Evolutionary conservation across 2,888 invertebrate genomes (phyloP).

Genomic region (Acrobasis consociella): DNA sequence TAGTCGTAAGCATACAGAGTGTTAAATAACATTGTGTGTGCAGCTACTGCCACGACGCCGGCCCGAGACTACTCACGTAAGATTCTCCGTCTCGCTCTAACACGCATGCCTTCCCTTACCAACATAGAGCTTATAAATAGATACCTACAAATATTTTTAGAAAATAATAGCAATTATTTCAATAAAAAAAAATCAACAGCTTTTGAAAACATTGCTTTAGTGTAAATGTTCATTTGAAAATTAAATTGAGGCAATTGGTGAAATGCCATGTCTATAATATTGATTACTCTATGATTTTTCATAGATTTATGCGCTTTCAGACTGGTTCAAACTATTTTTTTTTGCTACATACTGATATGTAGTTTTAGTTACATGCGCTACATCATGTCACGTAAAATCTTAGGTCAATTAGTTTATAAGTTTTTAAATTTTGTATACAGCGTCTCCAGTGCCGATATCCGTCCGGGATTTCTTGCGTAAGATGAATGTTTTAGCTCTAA

Average conservation of each 20-base stretch:
- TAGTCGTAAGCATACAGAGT: conserved; percentile 1
- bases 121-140: background rate
- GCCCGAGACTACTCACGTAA: conserved; percentile 70
- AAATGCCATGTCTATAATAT: background rate
- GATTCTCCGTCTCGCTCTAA: conserved; percentile 36
- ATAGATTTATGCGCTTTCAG: background rate
- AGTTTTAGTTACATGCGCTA: too few relatives aligned
- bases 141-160: background rate
- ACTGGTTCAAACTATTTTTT: background rate
- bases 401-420: background rate
- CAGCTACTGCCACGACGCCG: conserved; percentile 62
- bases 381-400: too few relatives aligned
- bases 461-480: conserved; percentile 9
- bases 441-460: background rate
- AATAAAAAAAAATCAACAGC: background rate
- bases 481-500: conserved; percentile 6
- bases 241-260: background rate
- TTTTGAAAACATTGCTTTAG: too few relatives aligned
- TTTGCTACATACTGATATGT: background rate
- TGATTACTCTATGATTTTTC: background rate
- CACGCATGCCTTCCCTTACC: conserved; percentile 47
- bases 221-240: background rate
- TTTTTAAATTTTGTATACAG: conserved; percentile 15
- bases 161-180: background rate
- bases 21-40: conserved; percentile 39